A percentile compares a stretch with the other conserved stretches of the same genome.
Evolutionary conservation across 2,113 vertebrate species (phyloP).

Genomic region (Andinoacara biseriatus): DNA sequence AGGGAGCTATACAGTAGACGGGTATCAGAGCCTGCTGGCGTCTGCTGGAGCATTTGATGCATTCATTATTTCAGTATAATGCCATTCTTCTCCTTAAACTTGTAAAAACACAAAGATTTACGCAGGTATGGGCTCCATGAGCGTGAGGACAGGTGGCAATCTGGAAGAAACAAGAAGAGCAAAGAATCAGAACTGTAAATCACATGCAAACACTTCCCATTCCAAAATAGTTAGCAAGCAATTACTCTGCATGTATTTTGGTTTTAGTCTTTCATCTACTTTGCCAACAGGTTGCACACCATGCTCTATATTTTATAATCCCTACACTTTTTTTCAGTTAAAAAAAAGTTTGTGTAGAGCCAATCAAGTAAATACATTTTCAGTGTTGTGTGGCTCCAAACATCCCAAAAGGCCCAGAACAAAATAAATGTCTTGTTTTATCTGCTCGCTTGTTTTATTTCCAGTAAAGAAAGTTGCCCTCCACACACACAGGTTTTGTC

Average conservation of each 20-base stretch:
- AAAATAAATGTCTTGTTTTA: conserved; percentile 35
- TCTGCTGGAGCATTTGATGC: conserved; percentile 29
- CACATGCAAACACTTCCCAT: conserved; percentile 3
- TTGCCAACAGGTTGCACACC: neutral
- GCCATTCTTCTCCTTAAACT: conserved; percentile 34
- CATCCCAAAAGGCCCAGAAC: neutral
- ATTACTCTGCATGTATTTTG: neutral
- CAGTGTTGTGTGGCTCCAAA: neutral
- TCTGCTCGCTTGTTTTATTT: neutral
- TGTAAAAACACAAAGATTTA: conserved; percentile 24
- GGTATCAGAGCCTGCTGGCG: conserved; percentile 49
- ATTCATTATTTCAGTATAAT: conserved; percentile 59
- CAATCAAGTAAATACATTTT: neutral
- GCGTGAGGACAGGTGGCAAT: conserved; percentile 26
- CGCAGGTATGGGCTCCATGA: conserved; percentile 38
- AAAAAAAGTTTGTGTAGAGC: neutral
- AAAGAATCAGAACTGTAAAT: conserved; percentile 19
- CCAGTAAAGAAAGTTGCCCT: neutral
- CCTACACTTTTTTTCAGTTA: neutral
- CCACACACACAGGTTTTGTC: neutral
- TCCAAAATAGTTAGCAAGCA: neutral
- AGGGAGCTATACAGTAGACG: neutral
- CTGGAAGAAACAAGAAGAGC: conserved; percentile 66
- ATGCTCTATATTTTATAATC: neutral
- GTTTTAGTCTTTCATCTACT: conserved; percentile 1